A percentile compares a stretch with the other conserved stretches of the same genome.
Conservation (phyloP, 2,113 vertebrate genomes). For the Falco punctatus region DNA sequence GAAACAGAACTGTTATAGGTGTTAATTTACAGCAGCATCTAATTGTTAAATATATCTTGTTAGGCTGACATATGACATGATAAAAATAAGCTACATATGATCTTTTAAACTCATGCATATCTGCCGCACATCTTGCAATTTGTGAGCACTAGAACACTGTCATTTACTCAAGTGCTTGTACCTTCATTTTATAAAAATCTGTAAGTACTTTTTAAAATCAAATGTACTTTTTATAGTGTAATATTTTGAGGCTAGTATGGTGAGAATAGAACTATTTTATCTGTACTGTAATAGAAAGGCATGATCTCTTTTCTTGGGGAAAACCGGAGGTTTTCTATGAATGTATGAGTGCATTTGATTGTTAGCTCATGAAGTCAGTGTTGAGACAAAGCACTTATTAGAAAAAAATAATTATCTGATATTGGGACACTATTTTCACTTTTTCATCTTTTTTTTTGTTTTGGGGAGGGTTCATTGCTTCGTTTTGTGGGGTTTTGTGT, state of each 20-base stretch:
- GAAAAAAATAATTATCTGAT: not conserved
- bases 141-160: not conserved
- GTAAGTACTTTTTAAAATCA: not conserved
- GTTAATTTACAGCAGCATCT: not conserved
- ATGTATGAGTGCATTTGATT: not conserved
- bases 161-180: slow-evolving; percentile 2
- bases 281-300: not conserved
- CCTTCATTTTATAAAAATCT: slow-evolving; percentile 26
- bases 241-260: not conserved
- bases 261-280: slow-evolving; percentile 1
- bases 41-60: not conserved
- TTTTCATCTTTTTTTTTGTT: not conserved
- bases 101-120: not conserved
- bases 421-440: not conserved
- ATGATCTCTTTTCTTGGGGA: not conserved
- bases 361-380: not conserved
- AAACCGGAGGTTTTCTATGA: not conserved
- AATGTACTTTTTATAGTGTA: not conserved
- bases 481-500: not conserved
- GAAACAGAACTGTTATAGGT: not conserved
- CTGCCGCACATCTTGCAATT: slow-evolving; percentile 1
- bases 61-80: not conserved
- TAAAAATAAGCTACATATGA: slow-evolving; percentile 3
- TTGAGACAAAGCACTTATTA: not conserved
- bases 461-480: not conserved